Evolutionary conservation across 1,140 invertebrate species (phyloP).

Genomic region (Battus philenor): DNA sequence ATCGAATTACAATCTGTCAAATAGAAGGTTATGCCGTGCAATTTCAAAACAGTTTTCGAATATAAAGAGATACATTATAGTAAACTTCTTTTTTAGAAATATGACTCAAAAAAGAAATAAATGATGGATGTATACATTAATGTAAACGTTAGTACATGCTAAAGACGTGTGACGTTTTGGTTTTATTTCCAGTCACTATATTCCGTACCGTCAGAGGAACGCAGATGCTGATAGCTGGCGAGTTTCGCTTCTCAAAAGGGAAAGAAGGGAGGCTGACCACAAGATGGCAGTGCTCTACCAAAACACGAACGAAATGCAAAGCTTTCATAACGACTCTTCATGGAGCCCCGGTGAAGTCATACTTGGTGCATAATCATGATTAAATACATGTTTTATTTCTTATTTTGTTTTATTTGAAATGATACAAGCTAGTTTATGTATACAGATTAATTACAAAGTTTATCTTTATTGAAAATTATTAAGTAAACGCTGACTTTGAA

Average conservation of each 20-base stretch:
- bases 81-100: too few relatives aligned
- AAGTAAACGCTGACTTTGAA: too few relatives aligned
- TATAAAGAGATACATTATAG: too few relatives aligned
- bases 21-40: too few relatives aligned
- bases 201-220: slow-evolving; percentile 28
- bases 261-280: slow-evolving; percentile 18
- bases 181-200: slow-evolving; percentile 24
- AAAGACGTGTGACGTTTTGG: not conserved
- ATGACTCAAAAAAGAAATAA: too few relatives aligned
- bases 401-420: not conserved
- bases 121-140: not conserved
- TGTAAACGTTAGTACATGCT: not conserved
- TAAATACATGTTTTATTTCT: not conserved
- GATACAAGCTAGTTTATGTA: too few relatives aligned
- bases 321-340: slow-evolving; percentile 30
- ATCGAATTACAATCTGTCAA: too few relatives aligned
- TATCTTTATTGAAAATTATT: too few relatives aligned
- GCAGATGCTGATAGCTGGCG: slow-evolving; percentile 27
- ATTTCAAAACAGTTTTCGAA: too few relatives aligned
- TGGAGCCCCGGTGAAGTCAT: slow-evolving; percentile 15
- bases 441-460: too few relatives aligned
- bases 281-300: slow-evolving; percentile 33
- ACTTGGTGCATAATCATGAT: slow-evolving; percentile 21
- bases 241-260: slow-evolving; percentile 30
- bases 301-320: slow-evolving; percentile 28